Base-by-base conservation (phyloP, 2,797 vertebrate species). In the Babyrousa celebensis region DNA sequence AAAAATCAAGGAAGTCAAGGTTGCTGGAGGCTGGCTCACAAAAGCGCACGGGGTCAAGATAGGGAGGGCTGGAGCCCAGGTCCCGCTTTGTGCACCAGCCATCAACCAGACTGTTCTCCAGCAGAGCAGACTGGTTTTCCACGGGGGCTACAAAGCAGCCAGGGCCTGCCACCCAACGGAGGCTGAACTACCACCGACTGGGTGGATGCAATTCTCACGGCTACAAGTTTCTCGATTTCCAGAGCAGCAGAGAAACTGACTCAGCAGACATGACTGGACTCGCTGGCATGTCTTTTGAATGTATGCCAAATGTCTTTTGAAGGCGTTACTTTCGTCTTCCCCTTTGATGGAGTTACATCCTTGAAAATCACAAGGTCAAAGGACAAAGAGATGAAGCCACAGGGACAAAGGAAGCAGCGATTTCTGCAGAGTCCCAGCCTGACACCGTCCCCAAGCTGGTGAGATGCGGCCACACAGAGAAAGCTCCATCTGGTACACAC, bases 371-470 rank as follows among this genome's bases (percentile, higher is more conserved):
- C 6, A 48, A 87, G 74, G 36, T 43, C 67, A 29, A 48, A 84
- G 89, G 63, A 79, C 72, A 29, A 91, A 95, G 63, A 83, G n/a
- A 91, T 25, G 23, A 77, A 48, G 80, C 80, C 29, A 84, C 43
- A 80, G 54, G 43, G n/a, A 71, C 74, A 85, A 29, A 79, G 8
- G 63, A 63, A 32, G 62, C 0, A 27, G 72, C 75, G 32, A 29
- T 87, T 56, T 27, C 78, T 5, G 2, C 54, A 12, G 17, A 14
- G 12, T 29, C 40, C 4, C 32, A 32, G 56, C 48, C 36, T 58
- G n/a, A 85, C 23, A 3, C 7, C 29, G 40, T 18, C 10, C 12
- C 3, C 0, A 0, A 12, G 48, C 25, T 20, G 36, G n/a, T 43
- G 40, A 25, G 43, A 6, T 60, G 56, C 6, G 9, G 68, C 63